Evolutionary conservation across 1,140 invertebrate species (phyloP), one percentile per base, ranked within the genome.

Genomic region (Diorhabda carinulata): DNA sequence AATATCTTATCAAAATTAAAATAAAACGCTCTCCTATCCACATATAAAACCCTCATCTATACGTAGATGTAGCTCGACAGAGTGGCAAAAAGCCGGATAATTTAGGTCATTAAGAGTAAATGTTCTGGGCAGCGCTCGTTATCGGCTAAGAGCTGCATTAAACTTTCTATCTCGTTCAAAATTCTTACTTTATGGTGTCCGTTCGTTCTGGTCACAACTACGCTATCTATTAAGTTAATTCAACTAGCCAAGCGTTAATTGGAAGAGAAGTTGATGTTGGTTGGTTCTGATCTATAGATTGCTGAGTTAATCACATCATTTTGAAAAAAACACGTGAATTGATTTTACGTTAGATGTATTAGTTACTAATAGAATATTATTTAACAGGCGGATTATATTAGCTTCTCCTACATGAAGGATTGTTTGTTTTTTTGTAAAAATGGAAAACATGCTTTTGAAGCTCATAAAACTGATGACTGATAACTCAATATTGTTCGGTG

Each of bases 61-160:
- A 64, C 45, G 44, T 57, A 52, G 63, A 64, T 56, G 47, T 7
- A 47, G 44, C 41, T 44, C 63, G 63, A 44, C 63, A 64, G 47
- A 7, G 63, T 60, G 63, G 44, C 52, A 64, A 64, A 64, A 64
- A n/a, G n/a, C 52, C 8, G 45, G 63, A 64, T 64, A 64, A 64
- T 64, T 64, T 10, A 8, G 25, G 63, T 57, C 63, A 64, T 64
- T 64, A 64, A 44, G 43, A 56, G 63, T 64, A 64, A 64, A 56
- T 64, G 63, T 64, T 64, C 63, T 25, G 63, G 63, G n/a, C 63
- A 64, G 63, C 10, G 45, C n/a, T 57, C 63, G 63, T 64, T 64
- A 64, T 64, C 52, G 63, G 9, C 63, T 52, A 64, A 64, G 63
- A 57, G 52, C 44, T 44, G 52, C 63, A 64, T 64, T 64, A 64